phyloP scores from a whole-genome alignment of 2,888 invertebrate genomes.

The Nebria brevicollis region DNA sequence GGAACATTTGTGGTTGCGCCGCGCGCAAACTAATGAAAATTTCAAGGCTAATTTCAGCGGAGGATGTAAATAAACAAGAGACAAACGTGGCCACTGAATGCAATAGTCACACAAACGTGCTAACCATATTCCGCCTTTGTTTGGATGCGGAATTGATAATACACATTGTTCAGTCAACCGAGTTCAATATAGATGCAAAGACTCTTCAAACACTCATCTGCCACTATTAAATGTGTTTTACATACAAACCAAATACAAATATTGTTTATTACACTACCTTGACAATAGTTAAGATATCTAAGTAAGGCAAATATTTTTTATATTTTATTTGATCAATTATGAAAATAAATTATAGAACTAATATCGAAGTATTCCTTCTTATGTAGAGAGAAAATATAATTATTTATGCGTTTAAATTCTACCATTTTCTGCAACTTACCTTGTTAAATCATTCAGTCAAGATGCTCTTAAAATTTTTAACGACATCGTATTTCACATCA shows the following conservation, averaged over 20 bases:
- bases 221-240: conserved; percentile 11
- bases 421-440: too few relatives aligned
- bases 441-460: too few relatives aligned
- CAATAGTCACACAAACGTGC: neutral
- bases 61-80: conserved; percentile 24
- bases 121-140: neutral
- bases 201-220: neutral
- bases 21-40: conserved; percentile 16
- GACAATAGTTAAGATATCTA: too few relatives aligned
- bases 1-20: neutral
- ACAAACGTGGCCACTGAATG: neutral
- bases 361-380: too few relatives aligned
- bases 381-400: too few relatives aligned
- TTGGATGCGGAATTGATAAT: conserved; percentile 10
- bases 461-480: too few relatives aligned
- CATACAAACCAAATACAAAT: neutral
- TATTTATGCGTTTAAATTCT: too few relatives aligned
- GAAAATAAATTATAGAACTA: too few relatives aligned
- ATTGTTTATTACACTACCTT: too few relatives aligned
- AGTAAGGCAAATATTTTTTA: too few relatives aligned
- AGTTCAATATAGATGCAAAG: neutral
- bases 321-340: too few relatives aligned
- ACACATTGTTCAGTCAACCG: conserved; percentile 13
- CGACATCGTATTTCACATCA: too few relatives aligned
- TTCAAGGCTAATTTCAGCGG: conserved; percentile 23